Evolutionary conservation across 2,888 invertebrate genomes (phyloP).

Genomic region (Nineta flava): DNA sequence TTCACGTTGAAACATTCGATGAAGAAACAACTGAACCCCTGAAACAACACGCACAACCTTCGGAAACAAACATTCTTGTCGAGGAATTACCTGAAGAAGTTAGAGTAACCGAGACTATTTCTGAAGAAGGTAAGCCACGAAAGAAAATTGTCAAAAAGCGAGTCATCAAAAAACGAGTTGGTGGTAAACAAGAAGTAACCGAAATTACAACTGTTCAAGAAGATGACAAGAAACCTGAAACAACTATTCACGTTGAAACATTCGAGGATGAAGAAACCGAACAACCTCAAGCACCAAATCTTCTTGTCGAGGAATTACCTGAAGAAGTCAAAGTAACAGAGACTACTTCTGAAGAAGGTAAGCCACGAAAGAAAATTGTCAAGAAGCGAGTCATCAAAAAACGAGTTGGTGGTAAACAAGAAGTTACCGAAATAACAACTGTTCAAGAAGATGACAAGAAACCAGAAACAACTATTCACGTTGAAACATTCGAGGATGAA

Average conservation of each 20-base stretch:
- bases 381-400: slow-evolving; percentile 17
- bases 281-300: slow-evolving; percentile 23
- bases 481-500: slow-evolving; percentile 18
- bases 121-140: slow-evolving; percentile 13
- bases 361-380: slow-evolving; percentile 18
- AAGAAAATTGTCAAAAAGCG: slow-evolving; percentile 14
- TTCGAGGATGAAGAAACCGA: slow-evolving; percentile 21
- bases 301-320: slow-evolving; percentile 15
- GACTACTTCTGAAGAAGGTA: slow-evolving; percentile 17
- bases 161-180: slow-evolving; percentile 18
- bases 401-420: slow-evolving; percentile 19
- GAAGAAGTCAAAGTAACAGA: slow-evolving; percentile 18
- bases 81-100: slow-evolving; percentile 16
- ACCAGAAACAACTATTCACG: slow-evolving; percentile 24
- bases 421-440: slow-evolving; percentile 29
- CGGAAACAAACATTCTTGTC: slow-evolving; percentile 8
- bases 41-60: slow-evolving; percentile 11
- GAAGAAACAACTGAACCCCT: slow-evolving; percentile 7
- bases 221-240: slow-evolving; percentile 23
- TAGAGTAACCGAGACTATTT: slow-evolving; percentile 13
- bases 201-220: slow-evolving; percentile 28
- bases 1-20: slow-evolving; percentile 16
- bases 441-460: slow-evolving; percentile 29
- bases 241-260: slow-evolving; percentile 22
- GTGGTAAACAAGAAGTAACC: slow-evolving; percentile 21